Evolutionary conservation across 2,113 vertebrate genomes (phyloP).

Genomic region (Pseudopodoces humilis): DNA sequence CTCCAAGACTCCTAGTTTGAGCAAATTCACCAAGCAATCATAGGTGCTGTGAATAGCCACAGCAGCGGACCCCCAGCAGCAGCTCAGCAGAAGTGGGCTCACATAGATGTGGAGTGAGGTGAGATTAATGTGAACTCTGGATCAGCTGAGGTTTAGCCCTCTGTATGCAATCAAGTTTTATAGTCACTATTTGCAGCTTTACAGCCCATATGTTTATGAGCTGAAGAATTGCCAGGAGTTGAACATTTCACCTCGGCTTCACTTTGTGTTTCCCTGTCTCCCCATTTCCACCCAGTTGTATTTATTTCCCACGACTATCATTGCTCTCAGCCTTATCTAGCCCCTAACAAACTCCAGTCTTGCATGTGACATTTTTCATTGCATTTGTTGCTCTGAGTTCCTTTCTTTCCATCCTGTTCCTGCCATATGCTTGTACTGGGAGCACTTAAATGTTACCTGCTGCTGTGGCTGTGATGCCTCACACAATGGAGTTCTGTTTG

Average conservation of each 20-base stretch:
- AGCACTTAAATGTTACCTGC: not conserved
- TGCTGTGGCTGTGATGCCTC: not conserved
- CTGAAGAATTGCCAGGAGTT: not conserved
- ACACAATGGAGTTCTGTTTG: fast-evolving
- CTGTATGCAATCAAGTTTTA: not conserved
- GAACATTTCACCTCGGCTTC: not conserved
- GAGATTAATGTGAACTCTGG: not conserved
- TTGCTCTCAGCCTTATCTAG: not conserved
- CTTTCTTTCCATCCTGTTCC: not conserved
- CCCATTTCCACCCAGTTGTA: not conserved
- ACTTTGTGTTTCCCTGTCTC: not conserved
- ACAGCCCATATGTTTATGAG: not conserved
- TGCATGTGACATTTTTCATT: not conserved
- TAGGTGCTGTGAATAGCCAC: not conserved
- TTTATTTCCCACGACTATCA: not conserved
- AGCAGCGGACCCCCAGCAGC: not conserved
- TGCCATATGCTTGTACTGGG: not conserved
- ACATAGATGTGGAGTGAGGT: fast-evolving
- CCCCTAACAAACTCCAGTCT: not conserved
- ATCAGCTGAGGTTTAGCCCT: not conserved
- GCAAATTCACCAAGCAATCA: not conserved
- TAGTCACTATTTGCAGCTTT: not conserved
- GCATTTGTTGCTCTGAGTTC: not conserved
- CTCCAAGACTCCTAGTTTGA: not conserved
- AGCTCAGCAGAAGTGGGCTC: not conserved